Base-by-base conservation (phyloP, 64 coral and sea anemone genomes). In the Pocillopora verrucosa region DNA sequence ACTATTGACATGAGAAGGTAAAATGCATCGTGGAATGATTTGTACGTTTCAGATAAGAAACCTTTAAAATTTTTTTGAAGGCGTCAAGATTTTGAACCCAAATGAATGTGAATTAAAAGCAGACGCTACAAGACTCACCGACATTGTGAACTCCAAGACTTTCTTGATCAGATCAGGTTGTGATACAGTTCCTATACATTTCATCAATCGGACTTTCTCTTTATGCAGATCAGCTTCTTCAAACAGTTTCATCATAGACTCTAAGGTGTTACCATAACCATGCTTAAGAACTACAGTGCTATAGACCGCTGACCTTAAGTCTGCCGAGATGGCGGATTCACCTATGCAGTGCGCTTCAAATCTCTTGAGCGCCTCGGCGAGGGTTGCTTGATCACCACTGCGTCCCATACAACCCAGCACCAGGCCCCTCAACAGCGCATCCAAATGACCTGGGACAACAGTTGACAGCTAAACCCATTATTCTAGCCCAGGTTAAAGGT, bases 81-180 rank as follows among this genome's bases (percentile, higher is more conserved):
- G 7, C 3, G 1, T 51, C 41, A 51, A 51, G 41, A 51, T 51
- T 51, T 51, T 51, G 41, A 51, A 51, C 73, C 34, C 22, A 81
- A 76, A 70, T 88, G 22, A 38, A 19, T 24, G 17, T 16, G 13
- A 76, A 19, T 3, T 76, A 64, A 19, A 10, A 9, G 24, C 56
- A 58, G 37, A 35, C 26, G 24, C 7, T 36, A 11, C 0, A 56
- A 67, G 17, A 90, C 90, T 89, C 64, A 98, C 96, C 59, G 96
- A 98, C 13, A 98, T 20, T 16, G 96, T 73, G 78, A 98, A 98
- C 61, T 95, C 88, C 14, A 98, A 80, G 11, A 98, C 96, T 90
- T 92, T 91, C 38, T 91, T 92, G 35, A 98, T 98, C 19, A 98
- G 93, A 20, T 93, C 88, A 57, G 93, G 90, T 60, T 98, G 80